Percentiles rank a stretch among this genome's conserved stretches.
These are phyloP conservation scores for Troides aeacus DNA, from an alignment of 2,888 invertebrate genomes.

Conservation along the genomic window DNA sequence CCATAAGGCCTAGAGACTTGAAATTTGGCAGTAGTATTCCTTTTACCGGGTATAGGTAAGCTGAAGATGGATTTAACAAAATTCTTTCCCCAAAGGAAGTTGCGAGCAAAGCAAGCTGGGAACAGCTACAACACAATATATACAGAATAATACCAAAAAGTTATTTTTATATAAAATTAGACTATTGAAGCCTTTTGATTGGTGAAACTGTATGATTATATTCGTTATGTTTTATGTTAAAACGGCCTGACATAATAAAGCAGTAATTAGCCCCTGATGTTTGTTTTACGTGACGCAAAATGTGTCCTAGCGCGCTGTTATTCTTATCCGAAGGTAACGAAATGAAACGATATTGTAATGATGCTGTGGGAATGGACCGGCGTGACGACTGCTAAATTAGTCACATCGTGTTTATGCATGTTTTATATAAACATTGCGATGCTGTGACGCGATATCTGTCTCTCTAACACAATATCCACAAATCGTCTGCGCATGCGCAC, in stretches of 20 bases:
- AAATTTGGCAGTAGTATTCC: too few relatives aligned
- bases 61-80: too few relatives aligned
- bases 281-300: not conserved
- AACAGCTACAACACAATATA: too few relatives aligned
- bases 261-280: not conserved
- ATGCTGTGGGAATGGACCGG: conserved; percentile 24
- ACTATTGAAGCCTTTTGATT: too few relatives aligned
- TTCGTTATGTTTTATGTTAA: not conserved
- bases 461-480: conserved; percentile 29
- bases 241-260: not conserved
- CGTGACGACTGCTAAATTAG: conserved; percentile 29
- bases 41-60: too few relatives aligned
- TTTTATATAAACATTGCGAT: conserved; percentile 24
- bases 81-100: too few relatives aligned
- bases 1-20: too few relatives aligned
- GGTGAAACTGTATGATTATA: too few relatives aligned
- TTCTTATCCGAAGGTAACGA: conserved; percentile 21
- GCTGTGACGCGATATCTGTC: conserved; percentile 22
- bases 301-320: not conserved
- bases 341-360: conserved; percentile 30
- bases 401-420: conserved; percentile 30
- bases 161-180: too few relatives aligned
- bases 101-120: too few relatives aligned
- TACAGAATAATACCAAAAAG: too few relatives aligned
- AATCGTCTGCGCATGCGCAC: conserved; percentile 9